These are phyloP conservation scores for Armadillidium nasatum DNA, from an alignment of 1,140 invertebrate genomes.

Conservation along the genomic window DNA sequence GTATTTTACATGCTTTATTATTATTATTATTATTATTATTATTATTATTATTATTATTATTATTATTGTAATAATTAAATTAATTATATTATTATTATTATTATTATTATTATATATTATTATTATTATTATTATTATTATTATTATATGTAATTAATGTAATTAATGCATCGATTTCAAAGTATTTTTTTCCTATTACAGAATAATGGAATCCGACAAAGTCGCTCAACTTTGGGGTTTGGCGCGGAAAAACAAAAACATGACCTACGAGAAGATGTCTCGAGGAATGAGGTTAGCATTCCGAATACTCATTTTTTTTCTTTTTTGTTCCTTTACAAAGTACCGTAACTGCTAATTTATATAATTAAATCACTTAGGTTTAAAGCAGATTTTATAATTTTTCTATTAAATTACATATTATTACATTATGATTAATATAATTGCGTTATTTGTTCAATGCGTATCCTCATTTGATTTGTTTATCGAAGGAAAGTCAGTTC, in stretches of 20 bases:
- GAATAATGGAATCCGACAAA: slow-evolving; percentile 44
- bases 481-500: no score
- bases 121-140: neutral
- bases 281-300: slow-evolving; percentile 41
- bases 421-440: no score
- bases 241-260: slow-evolving; percentile 41
- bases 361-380: no score
- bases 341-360: no score
- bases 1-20: neutral
- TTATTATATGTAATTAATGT: no score
- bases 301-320: no score
- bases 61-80: neutral
- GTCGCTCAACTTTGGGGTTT: slow-evolving; percentile 43
- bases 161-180: no score
- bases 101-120: neutral
- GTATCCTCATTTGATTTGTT: no score
- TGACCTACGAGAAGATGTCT: slow-evolving; percentile 44
- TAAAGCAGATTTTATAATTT: no score
- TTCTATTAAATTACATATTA: no score
- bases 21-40: slow-evolving; percentile 6
- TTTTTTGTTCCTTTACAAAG: neutral
- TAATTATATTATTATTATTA: neutral
- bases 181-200: slow-evolving; percentile 22
- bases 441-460: no score
- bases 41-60: slow-evolving; percentile 27